Evolutionary conservation across 2,888 invertebrate species (phyloP), one percentile per base, ranked within the genome.

Genomic region (Sinhomidia bicolor): DNA sequence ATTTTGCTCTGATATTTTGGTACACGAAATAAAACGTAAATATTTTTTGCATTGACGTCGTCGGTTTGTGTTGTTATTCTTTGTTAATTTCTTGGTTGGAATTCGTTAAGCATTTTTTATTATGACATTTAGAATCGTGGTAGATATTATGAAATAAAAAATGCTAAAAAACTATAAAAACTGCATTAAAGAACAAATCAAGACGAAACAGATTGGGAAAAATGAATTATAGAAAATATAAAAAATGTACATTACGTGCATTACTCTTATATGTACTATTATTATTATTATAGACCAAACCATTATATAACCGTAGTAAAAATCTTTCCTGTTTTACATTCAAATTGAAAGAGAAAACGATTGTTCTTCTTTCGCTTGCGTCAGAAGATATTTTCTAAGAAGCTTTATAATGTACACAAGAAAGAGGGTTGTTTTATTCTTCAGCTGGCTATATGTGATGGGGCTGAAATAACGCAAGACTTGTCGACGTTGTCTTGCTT

Each of bases 331-430:
- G 9, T 20, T 47, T 74, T 74, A 47, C 74, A 74, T 74, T 74
- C 20, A 47, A 47, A 74, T 44, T 23, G 47, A 74, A 47, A 47
- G 41, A 41, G 74, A 47, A 74, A 74, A 29, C 36, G 74, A 74
- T 74, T 74, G 74, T 74, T 74, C 74, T 71, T 44, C 14, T 23
- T 14, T 47, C 47, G 23, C 1, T 41, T 26, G 10, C 20, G 41
- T 47, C 32, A 47, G 74, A 6, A n/a, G n/a, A n/a, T n/a, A n/a
- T 68, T 17, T 36, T 32, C 36, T 14, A 36, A 6, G 7, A 14
- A 36, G 26, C 0, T 71, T 71, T 71, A 44, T 41, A 10, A 47
- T 12, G 6, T 20, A 20, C 17, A 17, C 17, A n/a, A 32, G n/a
- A 17, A 74, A 74, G 47, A 32, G 47, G 41, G 74, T 44, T 47